Evolutionary conservation across 2,888 invertebrate genomes (phyloP).

Genomic region (Polydrusus cervinus): DNA sequence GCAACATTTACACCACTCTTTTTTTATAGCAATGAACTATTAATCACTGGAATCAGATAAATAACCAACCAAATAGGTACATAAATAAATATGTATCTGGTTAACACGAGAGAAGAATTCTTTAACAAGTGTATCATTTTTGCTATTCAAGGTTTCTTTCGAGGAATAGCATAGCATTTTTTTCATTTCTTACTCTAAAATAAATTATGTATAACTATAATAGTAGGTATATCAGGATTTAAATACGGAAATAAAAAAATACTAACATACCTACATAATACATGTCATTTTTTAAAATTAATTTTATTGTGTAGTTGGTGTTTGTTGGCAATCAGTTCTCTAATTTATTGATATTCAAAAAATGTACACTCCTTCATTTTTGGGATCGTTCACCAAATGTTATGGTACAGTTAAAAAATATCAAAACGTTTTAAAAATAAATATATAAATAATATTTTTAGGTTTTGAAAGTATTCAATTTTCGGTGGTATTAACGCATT

Average conservation of each 20-base stretch:
- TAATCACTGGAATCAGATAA: slow-evolving; percentile 23
- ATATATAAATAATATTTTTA: no score
- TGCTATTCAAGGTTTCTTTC: slow-evolving; percentile 30
- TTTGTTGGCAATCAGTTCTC: neutral
- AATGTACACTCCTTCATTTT: neutral
- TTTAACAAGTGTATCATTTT: slow-evolving; percentile 31
- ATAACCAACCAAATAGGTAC: neutral
- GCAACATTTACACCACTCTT: slow-evolving; percentile 8
- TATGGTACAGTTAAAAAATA: neutral
- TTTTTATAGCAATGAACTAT: slow-evolving; percentile 8
- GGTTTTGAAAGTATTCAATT: no score
- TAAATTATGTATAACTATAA: neutral
- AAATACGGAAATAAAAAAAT: slow-evolving; percentile 32
- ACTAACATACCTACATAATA: slow-evolving; percentile 10
- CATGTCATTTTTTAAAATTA: slow-evolving; percentile 12
- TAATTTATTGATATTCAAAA: neutral
- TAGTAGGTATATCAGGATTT: slow-evolving; percentile 12
- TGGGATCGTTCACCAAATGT: slow-evolving; percentile 9
- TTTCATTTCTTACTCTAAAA: slow-evolving; percentile 22
- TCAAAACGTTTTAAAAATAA: no score
- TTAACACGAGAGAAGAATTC: slow-evolving; percentile 40
- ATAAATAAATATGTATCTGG: slow-evolving; percentile 28
- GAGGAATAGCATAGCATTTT: slow-evolving; percentile 17
- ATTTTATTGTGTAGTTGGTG: neutral
- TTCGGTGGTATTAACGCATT: no score